Percentiles rank a stretch among this genome's conserved stretches.
Conservation (phyloP, 2,888 invertebrate species). For the Hirtodrosophila alboralis region DNA sequence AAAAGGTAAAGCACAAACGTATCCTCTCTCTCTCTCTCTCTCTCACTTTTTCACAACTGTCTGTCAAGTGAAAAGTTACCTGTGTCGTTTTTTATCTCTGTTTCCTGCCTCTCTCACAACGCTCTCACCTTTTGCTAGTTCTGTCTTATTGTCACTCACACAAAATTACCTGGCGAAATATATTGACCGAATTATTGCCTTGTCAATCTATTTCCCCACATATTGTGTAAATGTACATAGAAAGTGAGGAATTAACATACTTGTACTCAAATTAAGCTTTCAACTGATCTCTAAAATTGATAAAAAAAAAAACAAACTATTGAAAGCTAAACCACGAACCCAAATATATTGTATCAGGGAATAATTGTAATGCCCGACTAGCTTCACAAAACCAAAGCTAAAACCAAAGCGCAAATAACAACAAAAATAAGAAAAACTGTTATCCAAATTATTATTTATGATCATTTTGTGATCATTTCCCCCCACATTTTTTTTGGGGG, state of each 20-base stretch:
- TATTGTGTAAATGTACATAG: conserved; percentile 66
- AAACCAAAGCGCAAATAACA: conserved; percentile 55
- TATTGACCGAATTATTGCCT: conserved; percentile 43
- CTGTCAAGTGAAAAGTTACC: conserved; percentile 63
- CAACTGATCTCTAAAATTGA: conserved; percentile 30
- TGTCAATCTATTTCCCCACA: conserved; percentile 53
- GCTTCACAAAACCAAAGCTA: conserved; percentile 25
- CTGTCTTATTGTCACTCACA: conserved; percentile 65
- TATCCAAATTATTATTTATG: conserved; percentile 42
- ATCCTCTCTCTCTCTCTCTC: conserved; percentile 70
- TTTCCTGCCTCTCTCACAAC: conserved; percentile 67
- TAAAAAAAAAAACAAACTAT: conserved; percentile 31
- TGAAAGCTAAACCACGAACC: conserved; percentile 51
- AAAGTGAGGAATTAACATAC: conserved; percentile 58
- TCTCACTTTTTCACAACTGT: conserved; percentile 39
- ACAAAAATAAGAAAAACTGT: conserved; percentile 52
- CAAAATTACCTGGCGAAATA: conserved; percentile 36
- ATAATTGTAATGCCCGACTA: conserved; percentile 36
- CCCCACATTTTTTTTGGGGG: conserved; percentile 17
- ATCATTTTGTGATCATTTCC: conserved; percentile 29
- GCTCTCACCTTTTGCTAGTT: conserved; percentile 68
- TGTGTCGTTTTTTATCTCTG: conserved; percentile 60
- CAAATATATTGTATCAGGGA: conserved; percentile 34
- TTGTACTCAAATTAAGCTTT: conserved; percentile 43
- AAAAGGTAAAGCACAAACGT: conserved; percentile 91